Evolutionary conservation across 1,140 invertebrate genomes (phyloP), one percentile per base, ranked within the genome.

Genomic region (Apis dorsata): DNA sequence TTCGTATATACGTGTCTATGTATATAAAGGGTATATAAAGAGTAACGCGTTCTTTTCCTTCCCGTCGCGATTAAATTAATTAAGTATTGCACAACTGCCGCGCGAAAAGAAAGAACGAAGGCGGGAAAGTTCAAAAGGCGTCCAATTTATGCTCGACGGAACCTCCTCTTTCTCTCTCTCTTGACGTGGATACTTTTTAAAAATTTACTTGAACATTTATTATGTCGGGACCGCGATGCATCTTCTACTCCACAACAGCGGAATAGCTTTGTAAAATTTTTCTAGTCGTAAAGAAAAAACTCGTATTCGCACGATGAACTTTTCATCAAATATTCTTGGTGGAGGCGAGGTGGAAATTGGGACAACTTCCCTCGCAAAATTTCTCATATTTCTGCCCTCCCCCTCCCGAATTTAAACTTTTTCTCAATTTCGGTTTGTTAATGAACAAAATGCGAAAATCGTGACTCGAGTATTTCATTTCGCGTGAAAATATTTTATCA

Each of bases 71-170:
- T 75, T 75, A 62, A 75, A 75, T 75, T 75, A 75, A 75, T 63
- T 75, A 75, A 75, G n/a, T 62, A 75, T 75, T 75, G 15, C 44
- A 34, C 11, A 12, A 57, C 21, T 3, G 51, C 3, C 3, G 71
- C 9, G 11, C 12, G 34, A 15, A 44, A 21, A 49, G 12, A 59
- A 34, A 59, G 12, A 21, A 17, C 34, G 34, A 60, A 19, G 11
- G 17, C 10, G 28, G 63, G 15, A 8, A 13, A 5, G 57, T n/a
- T 75, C 34, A 62, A 75, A 44, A 75, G 34, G 34, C 72, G 21
- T 63, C 72, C 57, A 75, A 75, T 75, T 75, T 75, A 75, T 62
- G 72, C 57, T 49, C 57, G n/a, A n/a, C 72, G 72, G 59, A 75
- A 75, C 13, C 21, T 24, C 17, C 13, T 44, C 34, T 44, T 4